Base-by-base conservation (phyloP, 1,140 invertebrate species). In the Rhizoglyphus robini region DNA sequence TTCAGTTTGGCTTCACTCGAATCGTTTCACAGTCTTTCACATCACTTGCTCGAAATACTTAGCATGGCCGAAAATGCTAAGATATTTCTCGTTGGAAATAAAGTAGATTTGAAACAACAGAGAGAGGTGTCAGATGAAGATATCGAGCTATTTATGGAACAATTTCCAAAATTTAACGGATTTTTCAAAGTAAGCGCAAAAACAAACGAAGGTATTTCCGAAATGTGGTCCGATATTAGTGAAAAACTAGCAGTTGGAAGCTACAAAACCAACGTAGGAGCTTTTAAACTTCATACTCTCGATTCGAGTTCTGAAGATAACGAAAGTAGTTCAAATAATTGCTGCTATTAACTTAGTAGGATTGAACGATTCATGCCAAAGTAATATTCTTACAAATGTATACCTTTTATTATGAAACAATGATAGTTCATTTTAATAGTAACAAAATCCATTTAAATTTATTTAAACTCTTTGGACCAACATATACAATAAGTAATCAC, bases 171-270 rank as follows among this genome's bases (percentile, higher is more conserved):
- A 49, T 86, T 96, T 67, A 88, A 84, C 73, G 86, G 84, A 60
- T 86, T 86, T 30, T 95, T 90, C 73, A 89, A 88, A 74, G 90
- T 89, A 20, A 93, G 89, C 25, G 94, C 90, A 72, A 93, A 90
- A 78, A 88, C 72, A 0, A 71, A 71, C 29, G 65, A 65, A 23
- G 70, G 71, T 25, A 64, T 73, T 0, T 65, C 69, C 3, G 72
- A 73, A 64, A 73, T 73, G 72, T 73, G 72, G 57, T 59, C 65
- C 0, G 67, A 69, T 20, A 70, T 73, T 51, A 72, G 71, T 23
- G 67, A 68, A 32, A 60, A 68, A 34, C 59, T 68, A 49, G 67
- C 67, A 1, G 60, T 31, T 25, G 60, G 29, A 8, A 36, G 27
- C 18, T 67, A 64, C 31, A 58, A 59, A 41, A 49, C 20, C 18